phyloP scores from a whole-genome alignment of 2,888 invertebrate genomes.

The Tiphia femorata region DNA sequence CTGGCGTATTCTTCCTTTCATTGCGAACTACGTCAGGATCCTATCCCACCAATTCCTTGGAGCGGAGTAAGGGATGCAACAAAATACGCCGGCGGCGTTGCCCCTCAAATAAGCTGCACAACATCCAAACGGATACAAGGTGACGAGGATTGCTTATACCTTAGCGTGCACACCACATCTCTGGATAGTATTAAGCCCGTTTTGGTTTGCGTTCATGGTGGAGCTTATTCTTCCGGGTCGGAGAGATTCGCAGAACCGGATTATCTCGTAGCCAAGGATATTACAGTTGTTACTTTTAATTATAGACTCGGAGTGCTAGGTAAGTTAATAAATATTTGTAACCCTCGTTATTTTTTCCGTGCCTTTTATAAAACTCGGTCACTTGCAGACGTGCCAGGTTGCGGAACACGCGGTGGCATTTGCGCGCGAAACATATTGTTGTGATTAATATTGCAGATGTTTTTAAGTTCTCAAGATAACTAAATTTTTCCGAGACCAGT shows the following conservation, averaged over 20 bases:
- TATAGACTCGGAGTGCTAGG: conserved; percentile 50
- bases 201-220: conserved; percentile 64
- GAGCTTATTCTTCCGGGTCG: conserved; percentile 44
- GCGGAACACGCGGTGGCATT: no score
- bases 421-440: no score
- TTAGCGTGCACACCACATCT: conserved; percentile 45
- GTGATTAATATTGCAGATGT: no score
- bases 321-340: no score
- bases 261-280: conserved; percentile 42
- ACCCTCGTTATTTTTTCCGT: no score
- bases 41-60: conserved; percentile 68
- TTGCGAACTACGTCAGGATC: conserved; percentile 55
- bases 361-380: no score
- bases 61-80: conserved; percentile 66
- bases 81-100: conserved; percentile 55
- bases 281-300: conserved; percentile 43
- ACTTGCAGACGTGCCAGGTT: no score
- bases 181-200: conserved; percentile 39
- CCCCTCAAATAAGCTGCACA: conserved; percentile 34
- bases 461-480: no score
- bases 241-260: conserved; percentile 34
- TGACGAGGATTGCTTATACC: conserved; percentile 52
- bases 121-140: conserved; percentile 20
- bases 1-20: no score
- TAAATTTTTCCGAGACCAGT: no score